Evolutionary conservation across 2,113 vertebrate genomes (phyloP).

Genomic region (Lepisosteus oculatus): DNA sequence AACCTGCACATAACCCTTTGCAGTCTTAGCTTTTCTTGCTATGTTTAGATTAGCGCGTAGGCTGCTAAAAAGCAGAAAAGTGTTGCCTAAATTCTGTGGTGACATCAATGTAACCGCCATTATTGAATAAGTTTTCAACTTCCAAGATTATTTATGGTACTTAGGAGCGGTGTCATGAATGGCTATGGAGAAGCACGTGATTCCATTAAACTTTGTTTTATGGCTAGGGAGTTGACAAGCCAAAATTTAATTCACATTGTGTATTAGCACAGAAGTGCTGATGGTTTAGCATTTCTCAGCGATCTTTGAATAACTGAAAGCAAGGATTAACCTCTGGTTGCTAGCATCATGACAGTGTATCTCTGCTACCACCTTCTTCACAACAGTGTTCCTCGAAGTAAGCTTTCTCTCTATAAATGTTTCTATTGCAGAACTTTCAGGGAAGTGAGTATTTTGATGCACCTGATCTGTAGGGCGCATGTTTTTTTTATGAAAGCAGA

Average conservation of each 20-base stretch:
- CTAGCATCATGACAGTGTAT: constrained; percentile 54
- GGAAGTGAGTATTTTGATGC: constrained; percentile 46
- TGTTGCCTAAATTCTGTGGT: constrained; percentile 42
- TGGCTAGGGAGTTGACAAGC: constrained; percentile 99
- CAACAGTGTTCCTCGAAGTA: constrained; percentile 68
- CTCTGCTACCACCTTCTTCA: constrained; percentile 49
- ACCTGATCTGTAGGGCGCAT: constrained; percentile 32
- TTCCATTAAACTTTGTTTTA: constrained; percentile 99
- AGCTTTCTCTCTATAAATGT: constrained; percentile 64
- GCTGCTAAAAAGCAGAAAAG: neutral
- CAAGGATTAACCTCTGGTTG: constrained; percentile 57
- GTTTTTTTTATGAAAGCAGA: constrained; percentile 13
- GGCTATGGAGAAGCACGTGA: constrained; percentile 97
- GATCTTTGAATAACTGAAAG: constrained; percentile 75
- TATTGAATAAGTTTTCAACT: constrained; percentile 88
- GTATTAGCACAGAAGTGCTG: constrained; percentile 97
- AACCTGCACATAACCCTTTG: too few species aligned
- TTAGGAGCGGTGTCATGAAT: constrained; percentile 86
- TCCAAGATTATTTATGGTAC: constrained; percentile 97
- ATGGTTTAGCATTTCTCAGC: constrained; percentile 85
- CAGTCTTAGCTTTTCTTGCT: too few species aligned
- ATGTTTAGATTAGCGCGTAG: too few species aligned
- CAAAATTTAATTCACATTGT: constrained; percentile 99
- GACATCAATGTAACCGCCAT: constrained; percentile 60
- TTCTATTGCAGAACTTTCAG: constrained; percentile 41